Conservation (phyloP, 92 coral and sea anemone genomes). For the Epizoanthus illoricatus region DNA sequence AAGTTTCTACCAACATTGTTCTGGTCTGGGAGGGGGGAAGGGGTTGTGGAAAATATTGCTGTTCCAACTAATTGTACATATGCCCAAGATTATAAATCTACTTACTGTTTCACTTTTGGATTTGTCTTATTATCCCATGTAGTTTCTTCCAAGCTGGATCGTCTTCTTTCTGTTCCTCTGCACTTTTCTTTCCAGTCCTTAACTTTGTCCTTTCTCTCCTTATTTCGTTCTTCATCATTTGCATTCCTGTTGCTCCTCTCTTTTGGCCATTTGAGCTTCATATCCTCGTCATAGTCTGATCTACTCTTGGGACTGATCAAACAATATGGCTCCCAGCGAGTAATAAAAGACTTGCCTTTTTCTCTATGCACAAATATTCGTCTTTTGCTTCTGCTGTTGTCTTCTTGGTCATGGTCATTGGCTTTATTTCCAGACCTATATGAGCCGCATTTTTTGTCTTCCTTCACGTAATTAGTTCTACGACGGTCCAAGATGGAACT, state of each 20-base stretch:
- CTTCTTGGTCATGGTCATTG: no score
- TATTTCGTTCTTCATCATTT: neutral
- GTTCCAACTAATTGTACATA: no score
- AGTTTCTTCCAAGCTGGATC: neutral
- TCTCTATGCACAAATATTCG: neutral
- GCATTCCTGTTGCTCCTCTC: neutral
- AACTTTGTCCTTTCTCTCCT: neutral
- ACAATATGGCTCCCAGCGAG: conserved; percentile 6
- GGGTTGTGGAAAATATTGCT: no score
- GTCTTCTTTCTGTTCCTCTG: neutral
- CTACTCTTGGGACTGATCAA: conserved; percentile 6
- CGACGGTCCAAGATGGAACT: neutral
- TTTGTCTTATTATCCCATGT: neutral
- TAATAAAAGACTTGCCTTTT: neutral
- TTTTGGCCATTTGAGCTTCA: conserved; percentile 1
- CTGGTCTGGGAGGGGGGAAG: no score
- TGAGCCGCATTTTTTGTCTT: neutral
- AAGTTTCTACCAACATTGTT: no score
- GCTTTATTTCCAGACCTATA: no score
- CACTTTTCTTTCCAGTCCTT: neutral
- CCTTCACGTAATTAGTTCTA: neutral
- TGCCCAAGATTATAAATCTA: neutral
- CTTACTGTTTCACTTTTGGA: neutral
- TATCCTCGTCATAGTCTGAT: conserved; percentile 7
- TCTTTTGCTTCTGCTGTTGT: neutral